Percentiles rank a stretch among this genome's conserved stretches.
phyloP scores from a whole-genome alignment of 2,797 vertebrate species.

The Scolopax bukidnonensis region DNA sequence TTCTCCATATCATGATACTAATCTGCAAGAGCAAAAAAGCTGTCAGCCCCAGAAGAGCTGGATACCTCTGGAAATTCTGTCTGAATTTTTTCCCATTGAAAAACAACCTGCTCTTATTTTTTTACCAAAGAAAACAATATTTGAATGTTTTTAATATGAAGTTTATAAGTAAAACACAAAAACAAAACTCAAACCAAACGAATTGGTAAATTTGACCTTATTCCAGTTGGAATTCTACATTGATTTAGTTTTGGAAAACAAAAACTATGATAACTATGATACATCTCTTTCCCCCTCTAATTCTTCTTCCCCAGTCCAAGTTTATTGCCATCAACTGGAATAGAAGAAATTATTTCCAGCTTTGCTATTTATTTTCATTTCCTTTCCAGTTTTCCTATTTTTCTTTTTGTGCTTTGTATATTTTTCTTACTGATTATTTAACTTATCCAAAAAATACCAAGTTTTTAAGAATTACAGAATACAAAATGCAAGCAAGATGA shows the following conservation, averaged over 20 bases:
- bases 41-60: neutral
- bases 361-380: neutral
- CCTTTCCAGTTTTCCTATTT: conserved; percentile 8
- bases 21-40: neutral
- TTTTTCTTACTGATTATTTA: neutral
- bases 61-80: neutral
- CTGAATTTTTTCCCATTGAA: neutral
- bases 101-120: neutral
- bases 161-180: neutral
- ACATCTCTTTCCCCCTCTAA: neutral
- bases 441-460: neutral
- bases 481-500: neutral
- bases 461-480: neutral
- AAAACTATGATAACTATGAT: neutral
- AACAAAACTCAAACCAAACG: neutral
- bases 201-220: neutral
- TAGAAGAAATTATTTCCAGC: conserved; percentile 22
- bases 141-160: neutral
- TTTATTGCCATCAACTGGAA: neutral
- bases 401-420: neutral
- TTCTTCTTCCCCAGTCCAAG: neutral
- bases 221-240: neutral
- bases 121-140: neutral
- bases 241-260: neutral
- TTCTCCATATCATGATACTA: neutral